A percentile compares a stretch with the other conserved stretches of the same genome.
phyloP scores from a whole-genome alignment of 2,888 invertebrate genomes.

The Scaptomyza flava region DNA sequence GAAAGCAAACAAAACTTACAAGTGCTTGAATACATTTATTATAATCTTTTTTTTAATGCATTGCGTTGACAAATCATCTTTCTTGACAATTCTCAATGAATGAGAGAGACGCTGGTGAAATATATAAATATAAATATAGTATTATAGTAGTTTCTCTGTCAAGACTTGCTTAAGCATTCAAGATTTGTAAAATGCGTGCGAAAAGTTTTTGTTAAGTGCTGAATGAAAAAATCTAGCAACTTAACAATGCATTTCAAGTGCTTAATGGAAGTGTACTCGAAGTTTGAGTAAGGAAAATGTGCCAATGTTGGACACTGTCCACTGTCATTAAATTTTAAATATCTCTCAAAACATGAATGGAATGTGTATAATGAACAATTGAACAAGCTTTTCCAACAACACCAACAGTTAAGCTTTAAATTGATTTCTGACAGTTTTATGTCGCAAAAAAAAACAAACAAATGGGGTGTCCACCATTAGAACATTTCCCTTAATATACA shows the following conservation, averaged over 20 bases:
- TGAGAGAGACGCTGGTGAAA: constrained; percentile 21
- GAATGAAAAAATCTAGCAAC: constrained; percentile 23
- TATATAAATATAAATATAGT: not conserved
- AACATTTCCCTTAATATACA: too few relatives aligned
- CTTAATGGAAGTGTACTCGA: not conserved
- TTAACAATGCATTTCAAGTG: not conserved
- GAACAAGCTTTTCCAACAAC: too few relatives aligned
- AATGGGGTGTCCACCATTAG: too few relatives aligned
- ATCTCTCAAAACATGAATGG: too few relatives aligned
- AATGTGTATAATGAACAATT: too few relatives aligned
- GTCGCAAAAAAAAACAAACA: too few relatives aligned
- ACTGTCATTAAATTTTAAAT: too few relatives aligned
- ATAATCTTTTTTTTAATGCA: constrained; percentile 53
- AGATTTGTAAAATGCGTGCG: constrained; percentile 21
- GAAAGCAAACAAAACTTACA: constrained; percentile 37
- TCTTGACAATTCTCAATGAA: constrained; percentile 26
- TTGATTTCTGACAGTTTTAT: too few relatives aligned
- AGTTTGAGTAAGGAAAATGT: not conserved
- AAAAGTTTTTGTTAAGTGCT: constrained; percentile 12
- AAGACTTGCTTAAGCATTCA: not conserved
- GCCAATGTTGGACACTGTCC: too few relatives aligned
- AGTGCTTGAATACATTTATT: constrained; percentile 40
- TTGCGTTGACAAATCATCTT: constrained; percentile 17
- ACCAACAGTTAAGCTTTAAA: too few relatives aligned
- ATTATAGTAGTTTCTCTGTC: not conserved